These are phyloP conservation scores for Pocillopora verrucosa DNA, from an alignment of 64 coral and sea anemone genomes.

Conservation along the genomic window DNA sequence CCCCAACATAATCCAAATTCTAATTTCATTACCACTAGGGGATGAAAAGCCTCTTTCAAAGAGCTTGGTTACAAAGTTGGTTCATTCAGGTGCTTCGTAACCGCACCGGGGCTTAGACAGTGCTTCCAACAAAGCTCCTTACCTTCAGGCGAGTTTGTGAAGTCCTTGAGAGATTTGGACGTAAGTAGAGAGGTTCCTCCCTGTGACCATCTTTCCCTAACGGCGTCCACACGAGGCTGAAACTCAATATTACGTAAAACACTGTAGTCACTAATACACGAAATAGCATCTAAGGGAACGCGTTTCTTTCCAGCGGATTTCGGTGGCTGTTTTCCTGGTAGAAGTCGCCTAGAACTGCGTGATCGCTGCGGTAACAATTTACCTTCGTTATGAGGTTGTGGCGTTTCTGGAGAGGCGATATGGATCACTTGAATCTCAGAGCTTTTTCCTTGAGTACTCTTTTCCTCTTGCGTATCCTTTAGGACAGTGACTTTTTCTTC, in stretches of 20 bases:
- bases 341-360: conserved; percentile 32
- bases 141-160: conserved; percentile 98
- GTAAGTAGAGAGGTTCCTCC: conserved; percentile 65
- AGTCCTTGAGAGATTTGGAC: conserved; percentile 83
- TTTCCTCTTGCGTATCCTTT: conserved; percentile 5
- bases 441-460: background rate
- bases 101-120: too few relatives aligned
- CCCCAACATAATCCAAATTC: too few relatives aligned
- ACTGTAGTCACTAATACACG: conserved; percentile 85
- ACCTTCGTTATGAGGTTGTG: background rate
- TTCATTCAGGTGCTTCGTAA: too few relatives aligned
- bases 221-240: conserved; percentile 22
- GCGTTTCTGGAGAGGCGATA: background rate
- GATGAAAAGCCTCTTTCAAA: too few relatives aligned
- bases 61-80: too few relatives aligned
- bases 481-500: background rate
- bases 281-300: conserved; percentile 77
- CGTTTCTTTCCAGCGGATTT: conserved; percentile 24
- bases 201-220: conserved; percentile 16
- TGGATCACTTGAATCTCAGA: conserved; percentile 90
- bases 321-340: background rate
- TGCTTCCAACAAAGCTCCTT: background rate
- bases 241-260: conserved; percentile 72
- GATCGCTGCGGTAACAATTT: conserved; percentile 62
- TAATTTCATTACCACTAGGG: too few relatives aligned